A percentile compares a stretch with the other conserved stretches of the same genome.
Evolutionary conservation across 1,140 invertebrate species (phyloP).

Genomic region (Meloidogyne hapla): DNA sequence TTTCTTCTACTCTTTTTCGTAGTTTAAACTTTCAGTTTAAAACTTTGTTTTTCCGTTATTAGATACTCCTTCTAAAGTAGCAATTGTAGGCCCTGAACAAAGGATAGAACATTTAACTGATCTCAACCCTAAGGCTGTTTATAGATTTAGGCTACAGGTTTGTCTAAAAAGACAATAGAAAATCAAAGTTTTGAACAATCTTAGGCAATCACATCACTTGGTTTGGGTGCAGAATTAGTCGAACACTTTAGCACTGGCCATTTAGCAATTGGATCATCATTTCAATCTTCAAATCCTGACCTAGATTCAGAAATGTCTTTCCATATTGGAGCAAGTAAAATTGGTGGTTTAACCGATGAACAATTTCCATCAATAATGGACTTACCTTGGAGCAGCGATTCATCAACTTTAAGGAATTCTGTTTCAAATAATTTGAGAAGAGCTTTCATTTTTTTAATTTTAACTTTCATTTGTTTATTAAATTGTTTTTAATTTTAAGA

Average conservation of each 20-base stretch:
- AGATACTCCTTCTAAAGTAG: conserved; percentile 28
- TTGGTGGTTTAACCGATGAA: background rate
- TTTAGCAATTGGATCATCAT: background rate
- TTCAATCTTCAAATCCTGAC: background rate
- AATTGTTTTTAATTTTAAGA: conserved; percentile 7
- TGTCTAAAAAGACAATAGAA: background rate
- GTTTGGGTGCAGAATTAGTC: conserved; percentile 25
- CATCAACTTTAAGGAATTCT: background rate
- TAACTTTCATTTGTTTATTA: background rate
- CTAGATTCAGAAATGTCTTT: background rate
- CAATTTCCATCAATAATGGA: background rate
- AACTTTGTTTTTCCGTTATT: background rate
- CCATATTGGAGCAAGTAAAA: conserved; percentile 1
- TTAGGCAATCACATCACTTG: conserved; percentile 29
- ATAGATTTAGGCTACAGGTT: conserved; percentile 13
- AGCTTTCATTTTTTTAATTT: background rate
- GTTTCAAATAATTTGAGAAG: background rate
- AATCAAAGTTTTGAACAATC: background rate
- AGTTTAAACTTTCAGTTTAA: too few species aligned
- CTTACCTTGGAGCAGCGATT: background rate
- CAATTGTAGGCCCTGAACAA: conserved; percentile 20
- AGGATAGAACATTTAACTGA: conserved; percentile 2
- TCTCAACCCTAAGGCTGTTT: conserved; percentile 14
- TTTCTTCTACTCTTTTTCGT: conserved; percentile 13
- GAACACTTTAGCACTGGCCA: conserved; percentile 27